Conservation (phyloP, 2,888 invertebrate genomes). For the Adela reaumurella region DNA sequence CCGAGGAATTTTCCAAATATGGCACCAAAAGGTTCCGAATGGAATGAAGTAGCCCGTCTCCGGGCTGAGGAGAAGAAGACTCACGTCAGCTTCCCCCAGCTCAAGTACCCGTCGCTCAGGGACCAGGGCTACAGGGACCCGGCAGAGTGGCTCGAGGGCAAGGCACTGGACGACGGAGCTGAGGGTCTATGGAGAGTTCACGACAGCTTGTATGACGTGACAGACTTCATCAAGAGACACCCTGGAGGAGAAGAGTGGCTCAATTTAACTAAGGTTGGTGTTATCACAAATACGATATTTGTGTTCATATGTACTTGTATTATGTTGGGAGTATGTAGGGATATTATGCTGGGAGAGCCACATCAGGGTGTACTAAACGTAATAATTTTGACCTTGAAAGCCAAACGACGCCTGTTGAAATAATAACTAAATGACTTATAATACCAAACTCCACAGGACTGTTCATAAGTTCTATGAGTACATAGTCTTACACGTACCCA, state of each 20-base stretch:
- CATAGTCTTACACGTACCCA: too few species aligned
- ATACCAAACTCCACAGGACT: too few species aligned
- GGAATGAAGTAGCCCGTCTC: slow-evolving; percentile 24
- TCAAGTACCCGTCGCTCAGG: slow-evolving; percentile 48
- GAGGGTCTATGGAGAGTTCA: slow-evolving; percentile 77
- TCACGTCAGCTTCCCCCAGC: slow-evolving; percentile 50
- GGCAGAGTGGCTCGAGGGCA: slow-evolving; percentile 61
- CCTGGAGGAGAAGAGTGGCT: slow-evolving; percentile 85
- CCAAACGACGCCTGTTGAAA: too few species aligned
- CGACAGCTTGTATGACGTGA: slow-evolving; percentile 79
- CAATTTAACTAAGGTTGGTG: slow-evolving; percentile 63
- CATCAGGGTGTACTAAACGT: too few species aligned
- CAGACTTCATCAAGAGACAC: slow-evolving; percentile 72
- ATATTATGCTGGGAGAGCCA: too few species aligned
- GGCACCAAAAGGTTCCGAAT: slow-evolving; percentile 25
- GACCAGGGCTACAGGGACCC: slow-evolving; percentile 40
- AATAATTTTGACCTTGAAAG: too few species aligned
- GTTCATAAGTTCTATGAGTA: too few species aligned
- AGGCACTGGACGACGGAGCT: slow-evolving; percentile 65
- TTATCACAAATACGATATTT: too few species aligned
- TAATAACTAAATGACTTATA: too few species aligned
- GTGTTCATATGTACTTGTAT: too few species aligned
- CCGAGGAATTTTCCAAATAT: slow-evolving; percentile 13
- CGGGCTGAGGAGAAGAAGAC: slow-evolving; percentile 31
- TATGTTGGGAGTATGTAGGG: too few species aligned